A percentile compares a stretch with the other conserved stretches of the same genome.
Evolutionary conservation across 2,797 vertebrate species (phyloP).

Genomic region (Bufotes viridis): DNA sequence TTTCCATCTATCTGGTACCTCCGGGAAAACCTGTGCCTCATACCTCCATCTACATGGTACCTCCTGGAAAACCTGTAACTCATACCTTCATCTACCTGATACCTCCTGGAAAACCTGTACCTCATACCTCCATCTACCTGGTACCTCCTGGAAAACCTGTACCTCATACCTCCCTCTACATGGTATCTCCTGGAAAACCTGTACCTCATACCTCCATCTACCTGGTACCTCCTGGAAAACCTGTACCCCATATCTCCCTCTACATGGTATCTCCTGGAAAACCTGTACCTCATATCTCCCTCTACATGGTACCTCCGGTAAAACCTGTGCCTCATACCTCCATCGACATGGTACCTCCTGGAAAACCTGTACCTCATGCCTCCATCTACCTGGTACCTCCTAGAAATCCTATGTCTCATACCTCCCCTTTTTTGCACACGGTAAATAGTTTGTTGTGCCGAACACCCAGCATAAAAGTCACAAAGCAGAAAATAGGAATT

Average conservation of each 20-base stretch:
- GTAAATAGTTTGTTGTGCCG: background rate
- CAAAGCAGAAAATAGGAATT: slow-evolving; percentile 26
- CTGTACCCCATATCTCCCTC: background rate
- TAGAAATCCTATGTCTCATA: too few species aligned
- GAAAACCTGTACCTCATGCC: too few species aligned
- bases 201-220: background rate
- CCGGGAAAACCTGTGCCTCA: background rate
- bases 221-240: background rate
- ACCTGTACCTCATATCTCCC: background rate
- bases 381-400: too few species aligned
- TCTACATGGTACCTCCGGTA: background rate
- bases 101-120: background rate
- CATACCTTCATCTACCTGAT: background rate
- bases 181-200: background rate
- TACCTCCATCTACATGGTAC: background rate
- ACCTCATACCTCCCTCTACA: background rate
- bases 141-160: background rate
- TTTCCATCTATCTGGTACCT: background rate
- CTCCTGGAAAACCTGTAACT: background rate
- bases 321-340: too few species aligned
- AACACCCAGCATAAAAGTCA: background rate
- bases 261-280: background rate
- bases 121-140: background rate
- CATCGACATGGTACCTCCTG: too few species aligned
- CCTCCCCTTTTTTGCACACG: background rate